Evolutionary conservation across 2,113 vertebrate genomes (phyloP).

Genomic region (Grus americana): DNA sequence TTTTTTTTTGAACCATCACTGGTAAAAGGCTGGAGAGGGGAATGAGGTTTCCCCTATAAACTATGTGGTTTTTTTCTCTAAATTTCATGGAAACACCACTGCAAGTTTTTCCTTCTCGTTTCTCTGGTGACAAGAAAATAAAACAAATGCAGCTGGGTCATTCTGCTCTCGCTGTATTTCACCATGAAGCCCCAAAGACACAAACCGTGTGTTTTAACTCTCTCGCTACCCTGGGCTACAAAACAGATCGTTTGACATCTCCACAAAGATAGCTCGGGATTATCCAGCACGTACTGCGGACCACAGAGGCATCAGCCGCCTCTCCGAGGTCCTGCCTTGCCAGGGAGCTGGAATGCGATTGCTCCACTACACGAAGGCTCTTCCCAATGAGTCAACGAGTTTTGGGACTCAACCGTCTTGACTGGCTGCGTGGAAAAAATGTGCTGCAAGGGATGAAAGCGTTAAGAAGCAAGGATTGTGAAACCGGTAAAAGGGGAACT

Average conservation of each 20-base stretch:
- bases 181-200: not conserved
- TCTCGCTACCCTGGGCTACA: not conserved
- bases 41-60: conserved; percentile 26
- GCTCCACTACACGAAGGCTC: not conserved
- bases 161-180: conserved; percentile 9
- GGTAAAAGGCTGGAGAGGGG: not conserved
- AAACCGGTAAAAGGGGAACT: not conserved
- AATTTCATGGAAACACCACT: conserved; percentile 66
- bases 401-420: not conserved
- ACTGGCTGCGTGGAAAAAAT: not conserved
- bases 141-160: conserved; percentile 69
- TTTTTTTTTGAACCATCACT: not conserved
- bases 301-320: not conserved
- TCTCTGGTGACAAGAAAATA: conserved; percentile 74
- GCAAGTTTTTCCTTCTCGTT: conserved; percentile 67
- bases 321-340: not conserved
- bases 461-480: not conserved
- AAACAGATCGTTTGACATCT: not conserved
- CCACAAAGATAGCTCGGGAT: not conserved
- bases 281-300: not conserved
- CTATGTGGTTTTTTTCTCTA: not conserved
- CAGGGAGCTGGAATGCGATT: not conserved
- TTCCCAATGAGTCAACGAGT: not conserved
- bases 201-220: not conserved
- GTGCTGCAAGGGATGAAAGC: not conserved